Evolutionary conservation across 1,140 invertebrate species (phyloP).

Genomic region (Procambarus clarkii): DNA sequence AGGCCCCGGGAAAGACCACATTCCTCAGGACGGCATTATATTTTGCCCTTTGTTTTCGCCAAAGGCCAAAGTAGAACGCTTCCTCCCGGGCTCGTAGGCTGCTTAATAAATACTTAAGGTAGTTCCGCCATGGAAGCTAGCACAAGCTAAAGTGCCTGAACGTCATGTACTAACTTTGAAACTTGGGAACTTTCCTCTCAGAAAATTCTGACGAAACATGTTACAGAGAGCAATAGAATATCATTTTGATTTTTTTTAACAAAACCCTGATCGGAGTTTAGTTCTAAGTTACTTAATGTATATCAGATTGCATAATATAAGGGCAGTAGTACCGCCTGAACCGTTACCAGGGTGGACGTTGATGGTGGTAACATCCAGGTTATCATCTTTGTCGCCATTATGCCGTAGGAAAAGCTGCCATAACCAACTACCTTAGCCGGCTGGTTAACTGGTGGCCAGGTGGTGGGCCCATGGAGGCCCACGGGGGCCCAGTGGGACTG

Average conservation of each 20-base stretch:
- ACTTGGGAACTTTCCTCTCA: background rate
- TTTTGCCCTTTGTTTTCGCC: background rate
- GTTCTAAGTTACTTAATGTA: too few relatives aligned
- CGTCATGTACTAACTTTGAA: background rate
- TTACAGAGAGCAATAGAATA: too few relatives aligned
- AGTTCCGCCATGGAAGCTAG: background rate
- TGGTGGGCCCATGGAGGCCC: background rate
- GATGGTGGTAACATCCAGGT: too few relatives aligned
- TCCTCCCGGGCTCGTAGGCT: background rate
- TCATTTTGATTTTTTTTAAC: too few relatives aligned
- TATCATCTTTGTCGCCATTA: too few relatives aligned
- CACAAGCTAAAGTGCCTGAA: background rate
- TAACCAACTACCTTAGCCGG: background rate
- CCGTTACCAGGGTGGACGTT: background rate
- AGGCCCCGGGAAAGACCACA: background rate
- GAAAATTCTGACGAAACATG: too few relatives aligned
- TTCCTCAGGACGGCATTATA: background rate
- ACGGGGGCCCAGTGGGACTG: background rate
- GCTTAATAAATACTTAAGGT: background rate
- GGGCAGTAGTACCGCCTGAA: background rate
- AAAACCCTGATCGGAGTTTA: too few relatives aligned
- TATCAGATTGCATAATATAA: too few relatives aligned
- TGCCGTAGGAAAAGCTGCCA: too few relatives aligned
- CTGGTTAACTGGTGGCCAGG: background rate
- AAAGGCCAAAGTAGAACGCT: background rate